These are phyloP conservation scores for Diglossa cyanea DNA, from an alignment of 2,797 vertebrate genomes.

Conservation along the genomic window DNA sequence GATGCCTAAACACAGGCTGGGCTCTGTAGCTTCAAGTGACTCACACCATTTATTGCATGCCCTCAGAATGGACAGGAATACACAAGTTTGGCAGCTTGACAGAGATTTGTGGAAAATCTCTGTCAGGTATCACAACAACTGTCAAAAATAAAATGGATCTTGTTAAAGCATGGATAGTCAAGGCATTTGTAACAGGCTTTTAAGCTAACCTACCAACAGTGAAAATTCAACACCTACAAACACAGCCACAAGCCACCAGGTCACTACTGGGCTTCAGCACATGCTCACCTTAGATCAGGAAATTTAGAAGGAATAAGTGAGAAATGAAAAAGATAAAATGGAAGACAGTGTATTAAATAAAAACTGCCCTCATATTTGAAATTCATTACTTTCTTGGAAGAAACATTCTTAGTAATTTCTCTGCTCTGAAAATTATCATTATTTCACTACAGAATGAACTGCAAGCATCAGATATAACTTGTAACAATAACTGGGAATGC, in stretches of 20 bases:
- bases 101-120: not conserved
- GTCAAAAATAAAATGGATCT: not conserved
- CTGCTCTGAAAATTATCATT: not conserved
- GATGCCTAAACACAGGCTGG: not conserved
- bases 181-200: not conserved
- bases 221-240: not conserved
- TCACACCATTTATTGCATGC: not conserved
- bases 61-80: not conserved
- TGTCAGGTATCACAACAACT: not conserved
- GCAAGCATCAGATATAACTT: not conserved
- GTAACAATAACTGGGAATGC: not conserved
- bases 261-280: not conserved
- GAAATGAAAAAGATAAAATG: not conserved
- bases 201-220: not conserved
- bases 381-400: not conserved
- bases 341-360: not conserved
- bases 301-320: not conserved
- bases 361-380: not conserved
- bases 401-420: not conserved
- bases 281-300: not conserved
- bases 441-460: not conserved
- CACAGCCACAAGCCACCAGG: not conserved
- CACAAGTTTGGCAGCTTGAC: not conserved
- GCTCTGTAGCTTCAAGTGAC: not conserved
- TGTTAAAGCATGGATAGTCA: not conserved